Base-by-base conservation (phyloP, 1,140 invertebrate species). In the Neodiprion lecontei region DNA sequence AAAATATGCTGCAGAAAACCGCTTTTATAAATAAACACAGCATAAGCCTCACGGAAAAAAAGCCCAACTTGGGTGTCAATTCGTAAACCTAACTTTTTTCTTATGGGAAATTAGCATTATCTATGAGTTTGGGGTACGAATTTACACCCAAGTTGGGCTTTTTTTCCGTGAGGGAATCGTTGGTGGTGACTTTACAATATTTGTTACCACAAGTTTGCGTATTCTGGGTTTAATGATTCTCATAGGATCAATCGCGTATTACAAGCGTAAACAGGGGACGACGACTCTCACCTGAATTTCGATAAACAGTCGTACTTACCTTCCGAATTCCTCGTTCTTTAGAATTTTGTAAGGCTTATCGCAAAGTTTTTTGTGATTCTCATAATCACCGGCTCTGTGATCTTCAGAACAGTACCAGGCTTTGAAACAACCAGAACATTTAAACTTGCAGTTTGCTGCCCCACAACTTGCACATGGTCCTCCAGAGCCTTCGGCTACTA, bases 261-360 rank as follows among this genome's bases (percentile, higher is more conserved):
- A 40, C 28, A 40, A 40, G 28, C 1, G 61, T 65, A 14, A 65
- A 7, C 1, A 65, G 12, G 12, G 0, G 12, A 65, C 17, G 7
- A 65, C 7, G 61, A 65, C 17, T 65, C 4, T 65, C 2, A 14
- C 12, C 61, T 14, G 61, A 65, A 65, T 7, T 65, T 65, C 4
- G 12, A 65, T 14, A 21, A 65, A 65, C 17, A 14, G 12, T 69
- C 28, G 14, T 9, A 65, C 70, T 74, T 79, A 88, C 79, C 93
- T 90, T 74, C 94, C 93, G n/a, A 92, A 90, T 84, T 89, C 89
- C 53, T 91, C 90, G 82, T 91, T 92, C 68, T 81, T 84, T 75
- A 88, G 80, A 75, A 89, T 78, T 74, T 86, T 84, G 74, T 85
- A 87, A 12, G 84, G 79, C 68, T 84, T 82, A 40, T 40, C 28